These are phyloP conservation scores for Neofelis nebulosa DNA, from an alignment of 2,113 vertebrate genomes.

Conservation along the genomic window DNA sequence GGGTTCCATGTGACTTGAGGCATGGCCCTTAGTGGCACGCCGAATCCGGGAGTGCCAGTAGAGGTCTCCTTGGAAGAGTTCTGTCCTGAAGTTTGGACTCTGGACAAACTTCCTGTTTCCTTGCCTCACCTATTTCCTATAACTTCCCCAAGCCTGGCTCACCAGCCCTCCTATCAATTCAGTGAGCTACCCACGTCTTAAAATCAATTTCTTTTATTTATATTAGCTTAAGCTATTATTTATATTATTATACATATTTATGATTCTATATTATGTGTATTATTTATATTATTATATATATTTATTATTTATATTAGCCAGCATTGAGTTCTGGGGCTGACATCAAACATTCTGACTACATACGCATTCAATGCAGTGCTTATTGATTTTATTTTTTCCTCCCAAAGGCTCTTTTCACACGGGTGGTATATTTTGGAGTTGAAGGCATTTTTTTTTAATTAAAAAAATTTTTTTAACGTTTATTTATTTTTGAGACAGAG, in stretches of 20 bases:
- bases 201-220: not conserved
- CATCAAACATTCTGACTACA: not conserved
- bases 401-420: not conserved
- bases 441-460: not conserved
- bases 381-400: not conserved
- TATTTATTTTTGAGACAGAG: too few relatives aligned
- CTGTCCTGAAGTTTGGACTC: not conserved
- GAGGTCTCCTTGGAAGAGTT: not conserved
- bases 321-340: not conserved
- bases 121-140: not conserved
- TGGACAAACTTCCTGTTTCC: too few relatives aligned
- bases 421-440: not conserved
- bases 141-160: not conserved
- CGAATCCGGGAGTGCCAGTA: too few relatives aligned
- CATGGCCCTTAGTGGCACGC: accelerated
- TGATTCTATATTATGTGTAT: too few relatives aligned
- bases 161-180: not conserved
- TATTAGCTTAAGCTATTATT: not conserved
- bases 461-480: too few relatives aligned
- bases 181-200: not conserved
- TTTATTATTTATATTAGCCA: not conserved
- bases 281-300: too few relatives aligned
- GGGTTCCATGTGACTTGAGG: not conserved
- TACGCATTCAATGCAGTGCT: not conserved
- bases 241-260: too few relatives aligned